Evolutionary conservation across 2,888 invertebrate species (phyloP), one percentile per base, ranked within the genome.

Genomic region (Tetramorium bicarinatum): DNA sequence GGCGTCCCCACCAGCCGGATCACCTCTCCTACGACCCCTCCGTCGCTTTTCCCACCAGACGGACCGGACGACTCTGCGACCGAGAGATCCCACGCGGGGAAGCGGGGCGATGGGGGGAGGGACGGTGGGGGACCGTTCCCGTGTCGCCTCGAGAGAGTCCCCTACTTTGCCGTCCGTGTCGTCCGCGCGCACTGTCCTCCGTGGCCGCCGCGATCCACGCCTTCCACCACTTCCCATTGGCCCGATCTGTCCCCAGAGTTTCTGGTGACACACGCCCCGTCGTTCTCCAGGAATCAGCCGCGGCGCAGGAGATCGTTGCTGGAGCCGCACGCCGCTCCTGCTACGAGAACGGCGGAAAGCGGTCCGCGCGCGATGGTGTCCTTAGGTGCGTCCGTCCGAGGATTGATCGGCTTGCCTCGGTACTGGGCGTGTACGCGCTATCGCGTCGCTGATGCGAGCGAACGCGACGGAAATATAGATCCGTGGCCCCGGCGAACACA

Each of bases 221-320:
- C 90, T 91, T 89, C 90, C 88, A 84, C 83, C 85, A 82, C 41
- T 75, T 86, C 89, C 88, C 89, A 94, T 94, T 94, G 94, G 94
- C 85, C 75, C 90, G 87, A 91, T 90, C 90, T 93, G 93, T 93
- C 93, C 91, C 92, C 91, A 83, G 89, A 72, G 89, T 82, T 61
- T 82, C 87, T 92, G 91, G 91, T 93, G 93, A 93, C 93, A 93
- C 93, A 93, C 93, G 93, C 93, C 93, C 91, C 87, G 66, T 76
- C 84, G 84, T 85, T 88, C 87, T 79, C 88, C 82, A 84, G 85
- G 80, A 88, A 85, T 62, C 75, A 56, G 75, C 80, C 71, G 47
- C 59, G 62, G 75, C 76, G 82, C 82, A 59, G 66, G 75, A 77
- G 77, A 74, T 84, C 84, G 69, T 82, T 54, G 18, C 69, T 25